Base-by-base conservation (phyloP, 2,888 invertebrate species). In the Orthonevra nobilis region DNA sequence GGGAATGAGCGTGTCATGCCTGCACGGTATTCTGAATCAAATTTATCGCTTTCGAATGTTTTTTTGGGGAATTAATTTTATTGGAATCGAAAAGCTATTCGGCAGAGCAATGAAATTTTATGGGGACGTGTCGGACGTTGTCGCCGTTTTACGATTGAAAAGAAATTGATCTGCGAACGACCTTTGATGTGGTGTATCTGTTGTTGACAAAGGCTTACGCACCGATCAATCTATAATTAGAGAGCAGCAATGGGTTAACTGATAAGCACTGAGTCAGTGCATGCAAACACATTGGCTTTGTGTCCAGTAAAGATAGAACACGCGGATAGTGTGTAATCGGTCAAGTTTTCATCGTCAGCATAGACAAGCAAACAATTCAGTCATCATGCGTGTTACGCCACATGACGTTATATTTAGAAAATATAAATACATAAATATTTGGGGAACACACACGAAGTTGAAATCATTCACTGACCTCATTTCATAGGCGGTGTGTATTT, bases 11-110 rank as follows among this genome's bases (percentile, higher is more conserved):
- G 69, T 69, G 69, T 69, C 69, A 75, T 38, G 66, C 54, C 32
- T 56, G 42, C 77, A 66, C 38, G 77, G 63, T 70, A 44, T 70
- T 58, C 44, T 64, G 63, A 77, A 56, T 52, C 12, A 26, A 44
- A 77, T 77, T 77, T 77, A 77, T 77, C 23, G 70, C 56, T 42
- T 70, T 58, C 38, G 23, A 56, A 32, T 34, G 15, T 54, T 34
- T 44, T 4, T 44, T 32, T 20, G 28, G 30, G 1, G 20, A 5
- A 3, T 5, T 63, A 32, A 9, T 54, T 15, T 26, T 60, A 50
- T 50, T 34, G 20, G 46, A 52, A 63, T 58, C 52, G 66, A 30
- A 46, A 42, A 58, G 50, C 50, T 36, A 52, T 52, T 20, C 28
- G 14, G 2, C 30, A 38, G 20, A 58, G 14, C 50, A 56, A 38